A percentile compares a stretch with the other conserved stretches of the same genome.
Conservation (phyloP, 2,113 vertebrate genomes). For the Macquaria australasica region DNA sequence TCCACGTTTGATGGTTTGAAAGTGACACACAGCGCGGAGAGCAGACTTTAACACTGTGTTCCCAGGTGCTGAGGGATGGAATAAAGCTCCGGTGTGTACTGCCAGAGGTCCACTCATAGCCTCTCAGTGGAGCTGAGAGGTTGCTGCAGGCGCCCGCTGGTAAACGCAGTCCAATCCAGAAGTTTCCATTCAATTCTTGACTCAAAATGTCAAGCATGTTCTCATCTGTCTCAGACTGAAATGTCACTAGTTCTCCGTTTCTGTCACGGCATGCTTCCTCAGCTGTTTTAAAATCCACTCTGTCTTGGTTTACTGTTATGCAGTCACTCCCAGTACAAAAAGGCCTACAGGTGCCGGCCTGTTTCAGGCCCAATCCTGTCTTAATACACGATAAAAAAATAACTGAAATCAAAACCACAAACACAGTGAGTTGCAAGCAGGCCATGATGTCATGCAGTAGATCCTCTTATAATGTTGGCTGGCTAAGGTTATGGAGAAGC, state of each 20-base stretch:
- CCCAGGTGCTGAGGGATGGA: conserved; percentile 55
- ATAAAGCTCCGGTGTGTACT: neutral
- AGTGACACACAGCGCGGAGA: conserved; percentile 72
- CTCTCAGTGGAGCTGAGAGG: conserved; percentile 62
- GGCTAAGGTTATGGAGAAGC: neutral
- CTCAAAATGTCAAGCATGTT: conserved; percentile 37
- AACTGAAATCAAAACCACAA: conserved; percentile 5
- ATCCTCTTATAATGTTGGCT: conserved; percentile 23
- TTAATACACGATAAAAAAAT: neutral
- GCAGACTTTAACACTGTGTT: conserved; percentile 48
- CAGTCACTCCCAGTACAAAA: conserved; percentile 56
- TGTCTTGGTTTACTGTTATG: conserved; percentile 58
- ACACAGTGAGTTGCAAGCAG: neutral
- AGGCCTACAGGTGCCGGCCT: conserved; percentile 33
- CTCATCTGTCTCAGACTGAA: conserved; percentile 38
- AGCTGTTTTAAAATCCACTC: conserved; percentile 70
- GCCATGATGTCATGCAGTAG: conserved; percentile 34
- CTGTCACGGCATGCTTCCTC: conserved; percentile 54
- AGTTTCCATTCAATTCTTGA: conserved; percentile 47
- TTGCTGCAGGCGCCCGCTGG: conserved; percentile 66
- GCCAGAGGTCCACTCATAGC: conserved; percentile 66
- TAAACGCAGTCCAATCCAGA: conserved; percentile 80
- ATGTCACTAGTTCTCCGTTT: conserved; percentile 67
- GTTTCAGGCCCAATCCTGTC: neutral
- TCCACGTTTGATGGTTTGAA: conserved; percentile 61